A percentile compares a stretch with the other conserved stretches of the same genome.
These are phyloP conservation scores for Tolmerus cingulatus DNA, from an alignment of 2,888 invertebrate species.

Conservation along the genomic window DNA sequence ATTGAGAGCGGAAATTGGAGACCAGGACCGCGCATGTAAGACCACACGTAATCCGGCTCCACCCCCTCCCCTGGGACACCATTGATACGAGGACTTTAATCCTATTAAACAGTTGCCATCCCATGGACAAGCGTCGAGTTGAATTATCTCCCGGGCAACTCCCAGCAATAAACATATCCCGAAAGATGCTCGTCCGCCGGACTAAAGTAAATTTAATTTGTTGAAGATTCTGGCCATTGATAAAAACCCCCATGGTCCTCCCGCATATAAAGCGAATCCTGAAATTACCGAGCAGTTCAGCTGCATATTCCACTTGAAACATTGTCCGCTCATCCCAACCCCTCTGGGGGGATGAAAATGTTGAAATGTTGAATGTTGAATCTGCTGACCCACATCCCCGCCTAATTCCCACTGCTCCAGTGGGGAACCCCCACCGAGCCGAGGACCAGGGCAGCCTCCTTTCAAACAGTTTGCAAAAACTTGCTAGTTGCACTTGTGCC, in stretches of 20 bases:
- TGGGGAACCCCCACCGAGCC: neutral
- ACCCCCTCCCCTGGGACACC: neutral
- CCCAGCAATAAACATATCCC: neutral
- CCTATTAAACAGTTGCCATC: neutral
- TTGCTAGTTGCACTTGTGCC: neutral
- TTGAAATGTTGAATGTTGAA: neutral
- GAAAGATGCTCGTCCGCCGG: neutral
- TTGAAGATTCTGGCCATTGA: neutral
- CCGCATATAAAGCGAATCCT: neutral
- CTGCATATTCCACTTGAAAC: conserved; percentile 13
- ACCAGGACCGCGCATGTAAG: neutral
- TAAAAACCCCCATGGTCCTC: conserved; percentile 17
- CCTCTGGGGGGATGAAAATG: neutral
- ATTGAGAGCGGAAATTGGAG: neutral
- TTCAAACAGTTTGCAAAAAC: neutral
- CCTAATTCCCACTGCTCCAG: neutral
- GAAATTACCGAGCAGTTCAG: neutral
- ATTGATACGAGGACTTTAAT: neutral
- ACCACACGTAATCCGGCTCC: neutral
- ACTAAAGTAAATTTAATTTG: conserved; percentile 20
- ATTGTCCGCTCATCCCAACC: neutral
- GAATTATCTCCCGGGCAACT: neutral
- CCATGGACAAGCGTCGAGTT: neutral
- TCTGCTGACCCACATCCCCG: conserved; percentile 9
- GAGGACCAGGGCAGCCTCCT: neutral